These are phyloP conservation scores for Spizella passerina DNA, from an alignment of 2,797 vertebrate species.

Conservation along the genomic window DNA sequence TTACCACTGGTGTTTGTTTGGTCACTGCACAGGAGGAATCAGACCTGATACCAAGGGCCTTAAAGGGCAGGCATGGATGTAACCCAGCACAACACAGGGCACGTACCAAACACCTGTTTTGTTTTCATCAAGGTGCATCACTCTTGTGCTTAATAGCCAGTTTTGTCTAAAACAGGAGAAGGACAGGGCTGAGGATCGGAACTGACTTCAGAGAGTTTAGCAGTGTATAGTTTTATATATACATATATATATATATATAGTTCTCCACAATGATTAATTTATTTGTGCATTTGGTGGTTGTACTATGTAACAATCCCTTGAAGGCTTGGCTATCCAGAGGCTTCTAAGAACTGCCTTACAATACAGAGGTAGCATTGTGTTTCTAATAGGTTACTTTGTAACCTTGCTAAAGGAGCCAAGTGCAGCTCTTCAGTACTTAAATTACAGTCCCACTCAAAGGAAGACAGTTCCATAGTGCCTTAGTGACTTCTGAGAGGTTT, in stretches of 20 bases:
- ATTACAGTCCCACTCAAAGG: not conserved
- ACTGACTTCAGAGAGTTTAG: not conserved
- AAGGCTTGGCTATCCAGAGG: not conserved
- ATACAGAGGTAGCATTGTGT: not conserved
- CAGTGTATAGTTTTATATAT: not conserved
- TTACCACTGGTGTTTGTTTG: not conserved
- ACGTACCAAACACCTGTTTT: not conserved
- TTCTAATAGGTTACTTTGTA: not conserved
- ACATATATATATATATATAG: not conserved
- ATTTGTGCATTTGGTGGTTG: not conserved
- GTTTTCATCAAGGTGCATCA: not conserved
- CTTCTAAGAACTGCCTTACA: not conserved
- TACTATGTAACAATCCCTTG: not conserved
- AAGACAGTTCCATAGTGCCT: not conserved
- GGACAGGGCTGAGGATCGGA: not conserved
- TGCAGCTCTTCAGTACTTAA: not conserved
- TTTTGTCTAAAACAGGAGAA: not conserved
- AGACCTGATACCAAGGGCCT: fast-evolving
- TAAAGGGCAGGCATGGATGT: not conserved
- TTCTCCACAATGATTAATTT: not conserved
- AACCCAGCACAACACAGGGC: not conserved
- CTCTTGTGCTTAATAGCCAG: not conserved
- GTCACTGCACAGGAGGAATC: not conserved
- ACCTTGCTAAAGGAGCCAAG: not conserved
- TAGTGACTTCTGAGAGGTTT: not conserved